Evolutionary conservation across 2,888 invertebrate species (phyloP), one percentile per base, ranked within the genome.

Genomic region (Lasioglossum morio): DNA sequence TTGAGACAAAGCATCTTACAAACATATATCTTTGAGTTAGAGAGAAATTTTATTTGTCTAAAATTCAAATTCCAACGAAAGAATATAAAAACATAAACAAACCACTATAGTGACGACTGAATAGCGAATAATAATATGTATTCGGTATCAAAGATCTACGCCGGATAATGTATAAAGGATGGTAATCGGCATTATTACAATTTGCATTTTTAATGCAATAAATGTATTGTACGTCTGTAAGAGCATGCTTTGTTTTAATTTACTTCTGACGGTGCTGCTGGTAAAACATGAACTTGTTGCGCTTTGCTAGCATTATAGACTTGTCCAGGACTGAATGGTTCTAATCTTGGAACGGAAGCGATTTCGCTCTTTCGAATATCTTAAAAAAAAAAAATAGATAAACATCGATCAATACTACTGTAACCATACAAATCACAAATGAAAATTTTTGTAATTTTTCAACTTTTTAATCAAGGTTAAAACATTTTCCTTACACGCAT

Each of bases 281-380:
- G 96, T 89, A 98, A 96, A 40, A 99, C 98, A 93, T 99, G 98
- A 48, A 99, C 97, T 95, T 99, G 99, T 94, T 97, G 97, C 82
- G 98, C 98, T 95, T 98, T 98, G 89, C 98, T 98, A 88, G 97
- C 97, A 95, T 99, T 99, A 96, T 98, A 99, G 34, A 99, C 98
- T 95, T 99, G 99, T 0, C 99, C 98, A 0, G 98, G 97, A 93
- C 97, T 97, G 95, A 99, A 99, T 0, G 98, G 98, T 94, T 98
- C 98, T 79, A 98, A 95, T 85, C 98, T 97, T 0, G 98, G 98
- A 92, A 98, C 98, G 66, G 93, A 92, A 66, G 96, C 92, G 89
- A 94, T 80, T 78, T 96, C 96, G 69, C 93, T 94, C 92, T 96
- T 96, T 81, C 95, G 94, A 73, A 94, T 94, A 92, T 96, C 96